phyloP scores from a whole-genome alignment of 2,113 vertebrate species.

The Microcebus jonahi region DNA sequence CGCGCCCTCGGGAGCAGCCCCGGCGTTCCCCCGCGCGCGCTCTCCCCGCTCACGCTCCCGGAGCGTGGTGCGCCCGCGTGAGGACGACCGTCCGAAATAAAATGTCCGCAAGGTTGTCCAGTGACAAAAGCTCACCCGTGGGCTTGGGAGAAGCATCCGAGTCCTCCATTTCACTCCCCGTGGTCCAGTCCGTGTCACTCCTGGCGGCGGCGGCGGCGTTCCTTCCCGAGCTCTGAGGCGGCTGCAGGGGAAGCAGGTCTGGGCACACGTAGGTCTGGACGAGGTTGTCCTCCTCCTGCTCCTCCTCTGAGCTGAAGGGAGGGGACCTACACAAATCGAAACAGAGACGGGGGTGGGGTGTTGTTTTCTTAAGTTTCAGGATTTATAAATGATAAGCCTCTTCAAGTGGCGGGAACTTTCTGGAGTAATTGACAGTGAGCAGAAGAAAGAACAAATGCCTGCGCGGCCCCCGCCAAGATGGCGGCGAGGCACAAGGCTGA shows the following conservation, averaged over 20 bases:
- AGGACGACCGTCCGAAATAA: neutral
- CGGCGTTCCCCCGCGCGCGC: no score
- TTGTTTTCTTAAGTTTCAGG: neutral
- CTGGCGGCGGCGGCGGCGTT: conserved; percentile 62
- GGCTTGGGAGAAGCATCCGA: conserved; percentile 82
- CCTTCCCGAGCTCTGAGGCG: conserved; percentile 68
- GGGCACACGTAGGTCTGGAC: conserved; percentile 69
- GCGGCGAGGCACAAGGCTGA: neutral
- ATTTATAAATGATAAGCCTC: rapidly evolving
- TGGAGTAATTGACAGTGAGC: neutral
- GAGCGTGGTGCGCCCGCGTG: rapidly evolving
- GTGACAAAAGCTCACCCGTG: conserved; percentile 77
- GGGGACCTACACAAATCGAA: conserved; percentile 85
- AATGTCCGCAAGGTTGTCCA: neutral
- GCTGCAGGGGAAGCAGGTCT: conserved; percentile 52
- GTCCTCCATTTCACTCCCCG: conserved; percentile 87
- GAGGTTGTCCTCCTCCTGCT: conserved; percentile 81
- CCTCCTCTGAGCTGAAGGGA: conserved; percentile 93
- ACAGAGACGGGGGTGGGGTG: neutral
- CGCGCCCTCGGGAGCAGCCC: no score
- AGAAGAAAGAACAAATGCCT: neutral
- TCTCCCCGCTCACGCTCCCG: neutral
- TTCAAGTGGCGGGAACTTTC: neutral
- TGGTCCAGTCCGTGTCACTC: conserved; percentile 80
- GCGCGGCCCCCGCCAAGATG: neutral